Percentiles rank a stretch among this genome's conserved stretches.
phyloP scores from a whole-genome alignment of 1,140 invertebrate genomes.

The Uloborus diversus region DNA sequence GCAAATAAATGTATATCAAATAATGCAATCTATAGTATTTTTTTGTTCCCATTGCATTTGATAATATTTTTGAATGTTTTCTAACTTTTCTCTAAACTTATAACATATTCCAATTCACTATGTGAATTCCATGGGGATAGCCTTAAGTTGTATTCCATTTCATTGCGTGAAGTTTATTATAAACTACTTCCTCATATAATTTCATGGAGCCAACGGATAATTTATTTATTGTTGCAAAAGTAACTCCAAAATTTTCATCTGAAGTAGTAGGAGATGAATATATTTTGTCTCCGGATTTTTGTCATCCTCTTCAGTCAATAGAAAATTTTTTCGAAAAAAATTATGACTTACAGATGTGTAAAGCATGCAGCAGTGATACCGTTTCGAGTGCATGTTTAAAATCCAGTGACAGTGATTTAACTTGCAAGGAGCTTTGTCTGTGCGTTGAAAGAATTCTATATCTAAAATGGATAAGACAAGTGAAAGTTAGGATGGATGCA shows the following conservation, averaged over 20 bases:
- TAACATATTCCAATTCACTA: no score
- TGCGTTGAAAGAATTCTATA: not conserved
- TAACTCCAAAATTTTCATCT: constrained; percentile 7
- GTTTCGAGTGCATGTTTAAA: not conserved
- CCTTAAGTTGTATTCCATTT: no score
- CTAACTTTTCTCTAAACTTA: no score
- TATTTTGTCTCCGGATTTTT: constrained; percentile 3
- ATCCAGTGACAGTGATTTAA: not conserved
- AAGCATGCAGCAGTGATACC: not conserved
- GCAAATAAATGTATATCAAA: no score
- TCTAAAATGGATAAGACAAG: not conserved
- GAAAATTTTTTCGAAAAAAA: not conserved
- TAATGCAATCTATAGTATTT: no score
- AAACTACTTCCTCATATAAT: no score
- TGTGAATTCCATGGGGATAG: no score
- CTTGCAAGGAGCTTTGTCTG: not conserved
- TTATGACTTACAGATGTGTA: not conserved
- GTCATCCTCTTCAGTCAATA: not conserved
- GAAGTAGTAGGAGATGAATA: not conserved
- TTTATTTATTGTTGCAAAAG: constrained; percentile 1
- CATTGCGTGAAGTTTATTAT: no score
- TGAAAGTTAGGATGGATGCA: constrained; percentile 24
- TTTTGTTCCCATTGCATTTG: no score
- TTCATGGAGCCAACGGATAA: no score
- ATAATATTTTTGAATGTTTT: no score